Percentiles rank a stretch among this genome's conserved stretches.
Evolutionary conservation across 2,888 invertebrate genomes (phyloP).

Genomic region (Oithona nana): DNA sequence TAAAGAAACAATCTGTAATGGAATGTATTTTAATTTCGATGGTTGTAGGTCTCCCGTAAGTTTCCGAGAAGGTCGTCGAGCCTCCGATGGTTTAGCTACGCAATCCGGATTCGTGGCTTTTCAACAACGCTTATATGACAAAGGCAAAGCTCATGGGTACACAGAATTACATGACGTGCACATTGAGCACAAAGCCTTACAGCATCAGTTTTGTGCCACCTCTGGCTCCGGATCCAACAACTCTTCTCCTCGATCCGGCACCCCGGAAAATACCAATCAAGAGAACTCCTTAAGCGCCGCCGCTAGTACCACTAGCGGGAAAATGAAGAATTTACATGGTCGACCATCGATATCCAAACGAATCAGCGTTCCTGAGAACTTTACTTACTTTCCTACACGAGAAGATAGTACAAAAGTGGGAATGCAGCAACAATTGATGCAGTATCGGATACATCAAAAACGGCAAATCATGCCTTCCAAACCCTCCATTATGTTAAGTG

Average conservation of each 20-base stretch:
- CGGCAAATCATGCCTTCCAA: not conserved
- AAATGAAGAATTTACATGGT: not conserved
- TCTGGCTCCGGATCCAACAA: not conserved
- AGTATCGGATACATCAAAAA: conserved; percentile 5
- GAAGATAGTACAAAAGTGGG: not conserved
- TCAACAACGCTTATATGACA: not conserved
- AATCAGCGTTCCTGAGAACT: conserved; percentile 13
- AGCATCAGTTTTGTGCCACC: not conserved
- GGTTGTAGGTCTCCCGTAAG: conserved; percentile 77
- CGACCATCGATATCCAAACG: conserved; percentile 12
- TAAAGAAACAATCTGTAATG: not conserved
- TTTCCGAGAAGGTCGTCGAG: conserved; percentile 47
- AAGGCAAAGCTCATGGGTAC: not conserved
- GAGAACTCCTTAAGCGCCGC: too few relatives aligned
- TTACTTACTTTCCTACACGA: conserved; percentile 3
- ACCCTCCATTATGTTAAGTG: not conserved
- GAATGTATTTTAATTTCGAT: not conserved
- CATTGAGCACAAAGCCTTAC: not conserved
- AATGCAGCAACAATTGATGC: not conserved
- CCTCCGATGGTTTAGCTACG: conserved; percentile 71
- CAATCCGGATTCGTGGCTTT: not conserved
- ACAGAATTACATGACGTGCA: not conserved
- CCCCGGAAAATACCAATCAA: too few relatives aligned
- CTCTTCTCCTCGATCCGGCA: not conserved
- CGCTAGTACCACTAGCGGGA: not conserved